Percentiles rank a stretch among this genome's conserved stretches.
Conservation (phyloP, 37 sponge, comb jelly and placozoan species). For the Cladorhizidae sp. region DNA sequence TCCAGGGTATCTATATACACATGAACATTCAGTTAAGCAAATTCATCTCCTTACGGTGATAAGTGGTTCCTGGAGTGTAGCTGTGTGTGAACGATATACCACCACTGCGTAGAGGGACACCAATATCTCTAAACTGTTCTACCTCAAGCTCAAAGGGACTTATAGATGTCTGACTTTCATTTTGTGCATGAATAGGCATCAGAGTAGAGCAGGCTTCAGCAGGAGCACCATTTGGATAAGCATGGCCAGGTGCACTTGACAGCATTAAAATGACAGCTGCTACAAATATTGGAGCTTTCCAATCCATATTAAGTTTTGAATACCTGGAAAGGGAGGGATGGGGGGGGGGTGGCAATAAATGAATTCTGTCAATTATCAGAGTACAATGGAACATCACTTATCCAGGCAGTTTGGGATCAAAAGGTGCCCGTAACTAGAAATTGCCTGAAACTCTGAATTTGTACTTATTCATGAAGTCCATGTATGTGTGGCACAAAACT, state of each 20-base stretch:
- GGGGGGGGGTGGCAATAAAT: too few species aligned
- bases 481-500: too few species aligned
- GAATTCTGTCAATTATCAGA: too few species aligned
- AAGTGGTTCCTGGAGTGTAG: not conserved
- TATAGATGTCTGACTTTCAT: not conserved
- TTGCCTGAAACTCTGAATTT: too few species aligned
- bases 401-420: too few species aligned
- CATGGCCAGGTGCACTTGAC: not conserved
- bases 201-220: conserved; percentile 4
- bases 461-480: too few species aligned
- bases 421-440: too few species aligned
- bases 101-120: not conserved
- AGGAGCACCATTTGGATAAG: conserved; percentile 4
- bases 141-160: not conserved
- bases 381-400: too few species aligned
- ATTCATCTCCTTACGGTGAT: not conserved
- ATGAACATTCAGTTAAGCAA: not conserved
- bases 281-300: too few species aligned
- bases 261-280: not conserved
- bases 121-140: not conserved
- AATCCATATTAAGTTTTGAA: too few species aligned
- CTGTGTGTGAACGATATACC: not conserved
- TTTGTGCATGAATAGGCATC: not conserved
- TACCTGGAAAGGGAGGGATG: too few species aligned
- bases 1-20: too few species aligned